Percentiles rank a stretch among this genome's conserved stretches.
Evolutionary conservation across 2,888 invertebrate species (phyloP).

Genomic region (Drosophila parthenogenetica): DNA sequence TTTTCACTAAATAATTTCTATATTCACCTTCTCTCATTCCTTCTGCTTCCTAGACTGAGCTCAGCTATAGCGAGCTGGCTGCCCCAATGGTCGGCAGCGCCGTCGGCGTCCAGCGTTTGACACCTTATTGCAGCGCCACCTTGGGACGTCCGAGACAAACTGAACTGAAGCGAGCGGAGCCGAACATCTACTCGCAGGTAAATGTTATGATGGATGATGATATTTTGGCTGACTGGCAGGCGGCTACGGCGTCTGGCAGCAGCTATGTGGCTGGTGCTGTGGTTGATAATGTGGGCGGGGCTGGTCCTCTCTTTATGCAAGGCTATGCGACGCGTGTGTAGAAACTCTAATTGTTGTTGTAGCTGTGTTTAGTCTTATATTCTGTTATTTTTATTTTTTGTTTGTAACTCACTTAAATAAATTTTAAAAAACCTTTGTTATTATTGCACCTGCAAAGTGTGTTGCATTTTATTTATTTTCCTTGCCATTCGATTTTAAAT

Average conservation of each 20-base stretch:
- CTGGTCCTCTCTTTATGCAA: conserved; percentile 60
- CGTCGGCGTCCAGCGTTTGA: conserved; percentile 79
- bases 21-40: neutral
- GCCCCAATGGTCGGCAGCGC: conserved; percentile 70
- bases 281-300: conserved; percentile 73
- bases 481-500: conserved; percentile 46
- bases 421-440: conserved; percentile 29
- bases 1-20: neutral
- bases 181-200: conserved; percentile 86
- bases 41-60: conserved; percentile 81
- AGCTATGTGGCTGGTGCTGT: conserved; percentile 73
- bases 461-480: conserved; percentile 33
- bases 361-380: conserved; percentile 40
- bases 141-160: conserved; percentile 84
- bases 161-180: conserved; percentile 84
- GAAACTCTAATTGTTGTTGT: conserved; percentile 25
- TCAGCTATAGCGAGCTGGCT: conserved; percentile 83
- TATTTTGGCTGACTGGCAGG: conserved; percentile 71
- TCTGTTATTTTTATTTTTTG: conserved; percentile 27
- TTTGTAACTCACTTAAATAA: conserved; percentile 49
- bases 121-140: conserved; percentile 85
- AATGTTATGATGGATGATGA: conserved; percentile 83
- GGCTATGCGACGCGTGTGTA: conserved; percentile 79
- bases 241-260: conserved; percentile 62
- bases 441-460: conserved; percentile 18